These are phyloP conservation scores for Corythoichthys haematopterus DNA, from an alignment of 2,113 vertebrate genomes.

Conservation along the genomic window DNA sequence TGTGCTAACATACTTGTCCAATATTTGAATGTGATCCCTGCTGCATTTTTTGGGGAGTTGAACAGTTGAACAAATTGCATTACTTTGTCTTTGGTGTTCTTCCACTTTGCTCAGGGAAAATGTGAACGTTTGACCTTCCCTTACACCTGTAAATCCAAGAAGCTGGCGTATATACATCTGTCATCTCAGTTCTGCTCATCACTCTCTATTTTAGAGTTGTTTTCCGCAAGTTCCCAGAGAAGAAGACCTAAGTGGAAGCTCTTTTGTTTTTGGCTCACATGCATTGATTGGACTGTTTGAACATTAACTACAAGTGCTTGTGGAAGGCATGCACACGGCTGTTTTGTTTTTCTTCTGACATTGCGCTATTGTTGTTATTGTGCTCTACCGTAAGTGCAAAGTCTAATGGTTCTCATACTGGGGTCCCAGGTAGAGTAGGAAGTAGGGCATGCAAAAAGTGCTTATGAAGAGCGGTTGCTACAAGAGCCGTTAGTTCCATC, in stretches of 20 bases:
- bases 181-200: background rate
- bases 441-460: no score
- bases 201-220: background rate
- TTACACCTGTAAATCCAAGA: no score
- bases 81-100: no score
- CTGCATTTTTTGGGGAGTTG: no score
- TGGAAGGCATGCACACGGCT: slow-evolving; percentile 58
- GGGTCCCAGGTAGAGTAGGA: background rate
- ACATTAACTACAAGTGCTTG: slow-evolving; percentile 27
- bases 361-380: background rate
- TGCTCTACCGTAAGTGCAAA: background rate
- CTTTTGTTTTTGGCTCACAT: slow-evolving; percentile 23
- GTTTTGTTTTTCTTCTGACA: slow-evolving; percentile 33
- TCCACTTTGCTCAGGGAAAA: no score
- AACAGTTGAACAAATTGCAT: no score
- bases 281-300: slow-evolving; percentile 48
- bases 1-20: background rate
- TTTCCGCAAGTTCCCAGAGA: background rate
- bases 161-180: no score
- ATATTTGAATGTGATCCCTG: no score
- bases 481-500: no score
- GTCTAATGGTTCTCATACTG: background rate
- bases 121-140: no score
- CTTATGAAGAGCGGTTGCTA: no score
- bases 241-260: no score